Evolutionary conservation across 2,888 invertebrate species (phyloP).

Genomic region (Alcis repandata): DNA sequence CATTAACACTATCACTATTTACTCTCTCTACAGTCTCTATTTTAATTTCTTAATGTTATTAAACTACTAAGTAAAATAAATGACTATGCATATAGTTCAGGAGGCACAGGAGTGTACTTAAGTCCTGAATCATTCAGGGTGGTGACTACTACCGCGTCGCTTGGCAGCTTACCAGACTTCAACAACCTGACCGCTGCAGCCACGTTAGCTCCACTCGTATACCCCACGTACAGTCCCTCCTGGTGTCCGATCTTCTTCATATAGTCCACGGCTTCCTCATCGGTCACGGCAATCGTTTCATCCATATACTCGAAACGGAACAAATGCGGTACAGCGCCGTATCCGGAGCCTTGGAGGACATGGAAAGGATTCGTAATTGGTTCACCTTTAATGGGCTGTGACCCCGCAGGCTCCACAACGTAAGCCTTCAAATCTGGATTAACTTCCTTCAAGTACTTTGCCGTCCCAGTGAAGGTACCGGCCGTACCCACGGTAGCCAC

Average conservation of each 20-base stretch:
- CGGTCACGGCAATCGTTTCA: conserved; percentile 72
- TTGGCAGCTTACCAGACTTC: conserved; percentile 70
- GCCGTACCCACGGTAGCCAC: conserved; percentile 78
- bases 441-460: conserved; percentile 75
- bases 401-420: conserved; percentile 77
- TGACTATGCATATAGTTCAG: not conserved
- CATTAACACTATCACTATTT: too few species aligned
- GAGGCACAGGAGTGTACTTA: conserved; percentile 75
- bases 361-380: conserved; percentile 78
- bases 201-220: conserved; percentile 80
- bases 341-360: conserved; percentile 79
- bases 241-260: conserved; percentile 72
- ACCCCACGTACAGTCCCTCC: conserved; percentile 79
- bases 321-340: conserved; percentile 74
- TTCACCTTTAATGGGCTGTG: conserved; percentile 76
- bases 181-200: conserved; percentile 78
- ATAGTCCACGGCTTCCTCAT: conserved; percentile 73
- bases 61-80: too few species aligned
- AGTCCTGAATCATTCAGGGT: conserved; percentile 74
- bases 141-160: conserved; percentile 79
- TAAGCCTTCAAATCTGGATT: conserved; percentile 69
- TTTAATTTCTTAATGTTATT: too few species aligned
- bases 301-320: conserved; percentile 76
- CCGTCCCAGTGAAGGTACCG: conserved; percentile 75
- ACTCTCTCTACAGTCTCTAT: too few species aligned